Evolutionary conservation across 1,140 invertebrate genomes (phyloP).

Genomic region (Sipha flava): DNA sequence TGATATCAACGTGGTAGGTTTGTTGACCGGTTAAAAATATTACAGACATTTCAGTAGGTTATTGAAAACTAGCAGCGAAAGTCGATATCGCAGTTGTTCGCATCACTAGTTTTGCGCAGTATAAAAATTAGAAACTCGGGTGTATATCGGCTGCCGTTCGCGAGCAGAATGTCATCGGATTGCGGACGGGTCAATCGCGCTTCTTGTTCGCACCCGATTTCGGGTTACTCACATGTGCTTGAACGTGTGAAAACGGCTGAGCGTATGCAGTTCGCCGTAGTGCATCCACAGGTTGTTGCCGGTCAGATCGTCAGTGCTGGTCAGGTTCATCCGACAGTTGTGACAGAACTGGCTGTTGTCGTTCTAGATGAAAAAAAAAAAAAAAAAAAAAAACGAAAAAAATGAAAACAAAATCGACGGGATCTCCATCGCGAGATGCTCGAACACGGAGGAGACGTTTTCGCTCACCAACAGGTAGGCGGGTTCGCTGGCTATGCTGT

Average conservation of each 20-base stretch:
- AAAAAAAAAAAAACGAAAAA: too few species aligned
- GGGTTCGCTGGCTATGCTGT: constrained; percentile 73
- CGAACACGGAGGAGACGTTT: neutral
- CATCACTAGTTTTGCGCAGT: too few species aligned
- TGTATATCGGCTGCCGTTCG: too few species aligned
- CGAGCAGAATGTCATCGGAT: too few species aligned
- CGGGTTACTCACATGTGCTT: constrained; percentile 10
- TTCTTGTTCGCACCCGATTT: neutral
- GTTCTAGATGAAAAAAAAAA: neutral
- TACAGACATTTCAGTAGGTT: too few species aligned
- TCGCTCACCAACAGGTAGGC: constrained; percentile 44
- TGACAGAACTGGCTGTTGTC: constrained; percentile 28
- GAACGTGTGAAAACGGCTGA: constrained; percentile 3
- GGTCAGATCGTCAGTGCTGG: constrained; percentile 9
- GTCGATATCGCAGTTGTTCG: too few species aligned
- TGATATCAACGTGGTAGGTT: too few species aligned
- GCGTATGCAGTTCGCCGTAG: constrained; percentile 9
- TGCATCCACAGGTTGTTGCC: neutral
- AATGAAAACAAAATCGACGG: too few species aligned
- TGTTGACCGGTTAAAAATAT: too few species aligned
- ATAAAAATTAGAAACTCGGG: too few species aligned
- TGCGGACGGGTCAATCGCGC: too few species aligned
- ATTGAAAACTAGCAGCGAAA: too few species aligned
- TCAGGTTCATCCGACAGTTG: constrained; percentile 30
- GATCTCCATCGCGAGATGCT: neutral